phyloP scores from a whole-genome alignment of 1,140 invertebrate genomes.

The Homarus americanus region DNA sequence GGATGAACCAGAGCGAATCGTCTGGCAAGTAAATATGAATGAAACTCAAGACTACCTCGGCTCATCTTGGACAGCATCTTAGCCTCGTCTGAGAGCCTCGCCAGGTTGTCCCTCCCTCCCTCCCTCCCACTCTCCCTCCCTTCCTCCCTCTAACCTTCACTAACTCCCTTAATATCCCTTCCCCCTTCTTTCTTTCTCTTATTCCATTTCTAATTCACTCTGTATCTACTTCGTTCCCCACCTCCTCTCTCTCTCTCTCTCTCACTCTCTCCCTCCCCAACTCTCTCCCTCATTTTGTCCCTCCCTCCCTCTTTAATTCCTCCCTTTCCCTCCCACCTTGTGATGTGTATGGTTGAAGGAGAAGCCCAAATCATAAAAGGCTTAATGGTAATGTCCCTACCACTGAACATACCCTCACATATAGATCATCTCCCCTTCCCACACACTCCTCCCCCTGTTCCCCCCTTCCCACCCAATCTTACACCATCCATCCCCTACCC shows the following conservation, averaged over 20 bases:
- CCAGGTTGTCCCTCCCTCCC: not conserved
- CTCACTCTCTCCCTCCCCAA: not conserved
- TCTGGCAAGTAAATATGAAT: slow-evolving; percentile 21
- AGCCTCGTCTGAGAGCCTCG: not conserved
- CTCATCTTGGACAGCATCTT: not conserved
- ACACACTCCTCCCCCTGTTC: not conserved
- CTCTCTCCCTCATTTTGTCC: not conserved
- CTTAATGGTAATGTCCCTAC: too few relatives aligned
- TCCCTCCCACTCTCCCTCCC: slow-evolving; percentile 9
- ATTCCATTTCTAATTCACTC: not conserved
- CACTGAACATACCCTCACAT: too few relatives aligned
- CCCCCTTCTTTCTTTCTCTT: not conserved
- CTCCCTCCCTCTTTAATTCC: not conserved
- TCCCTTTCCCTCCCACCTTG: not conserved
- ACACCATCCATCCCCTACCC: not conserved
- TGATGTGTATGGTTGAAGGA: too few relatives aligned
- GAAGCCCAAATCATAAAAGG: too few relatives aligned
- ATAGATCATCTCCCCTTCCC: slow-evolving; percentile 3
- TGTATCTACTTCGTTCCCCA: not conserved
- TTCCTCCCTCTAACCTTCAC: slow-evolving; percentile 17
- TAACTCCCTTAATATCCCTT: not conserved
- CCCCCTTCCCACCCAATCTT: not conserved
- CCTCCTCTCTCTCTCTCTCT: not conserved
- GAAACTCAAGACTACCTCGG: slow-evolving; percentile 8
- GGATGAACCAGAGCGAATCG: not conserved